Percentiles rank a stretch among this genome's conserved stretches.
Conservation (phyloP, 2,113 vertebrate genomes). For the Bos javanicus region DNA sequence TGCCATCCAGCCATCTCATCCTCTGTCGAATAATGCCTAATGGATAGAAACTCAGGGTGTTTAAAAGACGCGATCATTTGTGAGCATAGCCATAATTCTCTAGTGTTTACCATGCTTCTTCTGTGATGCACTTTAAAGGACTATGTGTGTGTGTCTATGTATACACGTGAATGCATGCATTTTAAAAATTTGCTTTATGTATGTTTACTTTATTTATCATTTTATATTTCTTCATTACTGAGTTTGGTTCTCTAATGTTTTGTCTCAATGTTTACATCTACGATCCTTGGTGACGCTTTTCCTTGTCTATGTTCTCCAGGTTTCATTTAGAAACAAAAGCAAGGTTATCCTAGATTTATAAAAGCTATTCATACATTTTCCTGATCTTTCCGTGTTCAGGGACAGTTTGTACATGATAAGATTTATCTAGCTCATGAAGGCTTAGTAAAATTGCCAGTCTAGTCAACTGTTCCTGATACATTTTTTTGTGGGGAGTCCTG, state of each 20-base stretch:
- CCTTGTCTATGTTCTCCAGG: background rate
- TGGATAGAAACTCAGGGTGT: background rate
- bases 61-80: background rate
- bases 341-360: background rate
- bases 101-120: background rate
- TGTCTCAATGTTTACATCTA: background rate
- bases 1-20: too few relatives aligned
- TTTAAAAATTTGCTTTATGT: background rate
- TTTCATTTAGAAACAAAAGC: background rate
- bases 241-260: background rate
- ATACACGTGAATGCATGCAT: rapidly evolving
- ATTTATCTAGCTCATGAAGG: background rate
- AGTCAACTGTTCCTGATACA: background rate
- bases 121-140: too few relatives aligned
- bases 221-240: background rate
- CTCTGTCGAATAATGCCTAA: background rate
- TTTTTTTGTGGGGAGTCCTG: background rate
- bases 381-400: background rate
- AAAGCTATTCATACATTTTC: background rate
- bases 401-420: background rate
- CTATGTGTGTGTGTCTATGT: background rate
- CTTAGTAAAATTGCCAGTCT: background rate
- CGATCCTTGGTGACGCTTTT: background rate
- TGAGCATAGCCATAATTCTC: background rate
- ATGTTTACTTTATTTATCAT: background rate